Evolutionary conservation across 2,888 invertebrate genomes (phyloP).

Genomic region (Nezara viridula): DNA sequence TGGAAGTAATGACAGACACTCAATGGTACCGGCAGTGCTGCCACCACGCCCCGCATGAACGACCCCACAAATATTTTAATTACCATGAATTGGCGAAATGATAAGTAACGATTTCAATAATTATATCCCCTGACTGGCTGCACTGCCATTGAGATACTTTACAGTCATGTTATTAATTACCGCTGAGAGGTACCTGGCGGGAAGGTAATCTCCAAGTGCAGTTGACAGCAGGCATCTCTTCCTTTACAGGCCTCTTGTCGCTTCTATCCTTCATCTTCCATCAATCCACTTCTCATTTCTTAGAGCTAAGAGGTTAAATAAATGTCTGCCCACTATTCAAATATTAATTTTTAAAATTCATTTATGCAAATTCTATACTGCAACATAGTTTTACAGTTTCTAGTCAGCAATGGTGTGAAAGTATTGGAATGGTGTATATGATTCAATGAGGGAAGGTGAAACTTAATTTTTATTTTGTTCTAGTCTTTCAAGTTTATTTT

Average conservation of each 20-base stretch:
- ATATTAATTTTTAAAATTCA: too few species aligned
- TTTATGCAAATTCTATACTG: too few species aligned
- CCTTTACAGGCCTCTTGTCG: background rate
- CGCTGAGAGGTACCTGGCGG: background rate
- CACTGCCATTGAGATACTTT: constrained; percentile 44
- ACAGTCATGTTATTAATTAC: constrained; percentile 55
- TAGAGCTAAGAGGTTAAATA: background rate
- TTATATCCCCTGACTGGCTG: constrained; percentile 50
- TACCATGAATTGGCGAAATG: constrained; percentile 50
- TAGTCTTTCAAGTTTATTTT: too few species aligned
- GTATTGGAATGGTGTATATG: too few species aligned
- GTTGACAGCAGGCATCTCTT: background rate
- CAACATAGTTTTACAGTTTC: too few species aligned
- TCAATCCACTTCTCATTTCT: background rate
- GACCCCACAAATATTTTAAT: constrained; percentile 54
- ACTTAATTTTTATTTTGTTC: too few species aligned
- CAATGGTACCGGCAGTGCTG: background rate
- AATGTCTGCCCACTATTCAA: background rate
- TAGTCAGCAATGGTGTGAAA: too few species aligned
- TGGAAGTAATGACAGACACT: constrained; percentile 8
- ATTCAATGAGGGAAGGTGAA: too few species aligned
- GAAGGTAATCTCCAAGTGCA: background rate
- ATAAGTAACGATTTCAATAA: constrained; percentile 53
- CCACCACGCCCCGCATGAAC: constrained; percentile 50
- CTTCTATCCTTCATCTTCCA: background rate